Base-by-base conservation (phyloP, 2,797 vertebrate genomes). In the Hippocampus kuda region DNA sequence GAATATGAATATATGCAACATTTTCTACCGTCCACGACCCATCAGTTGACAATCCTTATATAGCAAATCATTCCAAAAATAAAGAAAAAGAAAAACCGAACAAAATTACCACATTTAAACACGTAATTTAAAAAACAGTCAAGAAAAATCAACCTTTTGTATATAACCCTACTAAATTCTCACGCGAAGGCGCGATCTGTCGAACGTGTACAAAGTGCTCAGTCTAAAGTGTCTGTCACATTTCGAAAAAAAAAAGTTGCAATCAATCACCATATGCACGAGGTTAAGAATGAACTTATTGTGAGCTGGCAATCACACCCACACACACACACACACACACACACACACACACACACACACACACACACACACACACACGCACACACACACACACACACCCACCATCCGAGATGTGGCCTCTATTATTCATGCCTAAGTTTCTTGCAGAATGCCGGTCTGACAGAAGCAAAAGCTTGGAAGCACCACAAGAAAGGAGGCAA, bases 191-290 rank as follows among this genome's bases (percentile, higher is more conserved):
- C 10, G 34, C 15, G 46, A 24, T 79, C 66, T 77, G 70, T 72
- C 67, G 53, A 73, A 56, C 72, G 63, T 75, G 71, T 84, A 84
- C 74, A 89, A 88, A 88, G 86, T 88, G 86, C 86, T 85, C 82
- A 72, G 75, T 84, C 81, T 80, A 83, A 88, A 85, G 84, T 85
- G 81, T 87, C 82, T 78, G 76, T 79, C 75, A 88, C 76, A 84
- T 85, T 75, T 69, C 68, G 20, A 68, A 80, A 75, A 76, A 67
- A 78, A 67, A 79, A 79, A 78, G 13, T 51, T 53, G 60, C 49
- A 38, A 67, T 54, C 49, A 38, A 67, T 54, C 4, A n/a, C 38
- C 18, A 16, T 60, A 27, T 61, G 27, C 59, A 18, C 26, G 15
- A 57, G 10, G 56, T 42, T 46, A 65, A 65, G 38, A 24, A 59